A percentile compares a stretch with the other conserved stretches of the same genome.
phyloP scores from a whole-genome alignment of 2,113 vertebrate species.

The Callionymus lyra region DNA sequence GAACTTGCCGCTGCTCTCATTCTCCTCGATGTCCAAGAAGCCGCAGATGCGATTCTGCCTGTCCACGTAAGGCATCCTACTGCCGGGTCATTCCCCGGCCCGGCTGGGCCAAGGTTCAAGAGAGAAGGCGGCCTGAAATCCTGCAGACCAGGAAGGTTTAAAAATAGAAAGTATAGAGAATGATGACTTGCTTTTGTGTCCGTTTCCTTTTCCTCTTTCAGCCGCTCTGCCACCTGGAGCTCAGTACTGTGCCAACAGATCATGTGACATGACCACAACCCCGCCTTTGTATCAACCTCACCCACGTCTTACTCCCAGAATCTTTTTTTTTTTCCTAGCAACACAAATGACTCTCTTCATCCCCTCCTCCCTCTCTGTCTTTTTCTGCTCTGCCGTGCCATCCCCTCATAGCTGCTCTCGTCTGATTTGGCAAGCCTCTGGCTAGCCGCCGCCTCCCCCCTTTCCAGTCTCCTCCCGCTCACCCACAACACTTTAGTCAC shows the following conservation, averaged over 20 bases:
- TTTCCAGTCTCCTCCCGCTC: constrained; percentile 28
- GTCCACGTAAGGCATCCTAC: constrained; percentile 98
- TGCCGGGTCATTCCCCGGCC: constrained; percentile 84
- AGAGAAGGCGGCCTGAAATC: constrained; percentile 7
- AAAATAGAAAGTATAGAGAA: not conserved
- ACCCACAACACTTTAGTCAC: constrained; percentile 16
- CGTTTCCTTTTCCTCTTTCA: constrained; percentile 17
- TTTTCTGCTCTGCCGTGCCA: constrained; percentile 7
- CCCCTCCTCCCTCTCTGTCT: constrained; percentile 18
- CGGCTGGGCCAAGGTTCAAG: constrained; percentile 36
- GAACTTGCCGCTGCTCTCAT: constrained; percentile 94
- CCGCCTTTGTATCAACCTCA: constrained; percentile 44
- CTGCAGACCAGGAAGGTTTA: not conserved
- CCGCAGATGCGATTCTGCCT: constrained; percentile 98
- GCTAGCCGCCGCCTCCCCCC: constrained; percentile 36
- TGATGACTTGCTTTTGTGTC: constrained; percentile 24
- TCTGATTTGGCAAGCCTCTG: constrained; percentile 59
- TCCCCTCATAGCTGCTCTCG: constrained; percentile 37
- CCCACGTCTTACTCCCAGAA: constrained; percentile 14
- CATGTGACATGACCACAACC: constrained; percentile 57
- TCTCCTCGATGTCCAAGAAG: constrained; percentile 96
- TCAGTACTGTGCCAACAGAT: constrained; percentile 37
- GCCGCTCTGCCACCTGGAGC: constrained; percentile 46
- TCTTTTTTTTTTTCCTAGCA: constrained; percentile 11
- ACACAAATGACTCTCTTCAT: constrained; percentile 26